Base-by-base conservation (phyloP, 2,888 invertebrate species). In the Pharmacophagus antenor region DNA sequence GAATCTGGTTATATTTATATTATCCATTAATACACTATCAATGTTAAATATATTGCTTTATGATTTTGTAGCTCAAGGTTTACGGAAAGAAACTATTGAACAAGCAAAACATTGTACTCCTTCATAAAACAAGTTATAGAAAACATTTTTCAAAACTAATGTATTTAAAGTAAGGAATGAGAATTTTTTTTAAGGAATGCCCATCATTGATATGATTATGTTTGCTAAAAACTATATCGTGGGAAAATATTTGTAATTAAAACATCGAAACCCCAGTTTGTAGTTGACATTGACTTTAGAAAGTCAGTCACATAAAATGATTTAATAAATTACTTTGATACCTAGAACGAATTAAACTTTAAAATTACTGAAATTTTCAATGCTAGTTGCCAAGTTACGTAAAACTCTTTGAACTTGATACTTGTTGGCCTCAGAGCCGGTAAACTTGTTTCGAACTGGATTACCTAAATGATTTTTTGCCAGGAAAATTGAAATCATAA, bases 1-100 rank as follows among this genome's bases (percentile, higher is more conserved):
- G 56, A 53, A 56, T 56, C 53, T 58, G 17, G 48, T 58, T 48
- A 63, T 58, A 62, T 66, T n/a, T 69, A 67, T 68, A 70, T 67
- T 58, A 63, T 55, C 62, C 60, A 65, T 65, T 73, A 74, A 73
- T 70, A 65, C 64, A 62, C 63, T 67, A 67, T 62, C 66, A 71
- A 72, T 67, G 67, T 68, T 73, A 70, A 76, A 72, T 67, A 69
- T 70, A 76, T 74, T 63, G 66, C 72, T 72, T 70, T 68, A 70
- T 70, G 64, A 64, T n/a, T 5, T 37, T 4, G n/a, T 37, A 37
- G 5, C n/a, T n/a, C n/a, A n/a, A 37, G n/a, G 37, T 37, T 37
- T n/a, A 15, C 37, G 37, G 37, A 37, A 4, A 37, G 37, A n/a
- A 37, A 37, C 1, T 4, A 15, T 37, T 37, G n/a, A 37, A 37